Conservation (phyloP, 2,888 invertebrate genomes). For the Eubasilissa splendida region DNA sequence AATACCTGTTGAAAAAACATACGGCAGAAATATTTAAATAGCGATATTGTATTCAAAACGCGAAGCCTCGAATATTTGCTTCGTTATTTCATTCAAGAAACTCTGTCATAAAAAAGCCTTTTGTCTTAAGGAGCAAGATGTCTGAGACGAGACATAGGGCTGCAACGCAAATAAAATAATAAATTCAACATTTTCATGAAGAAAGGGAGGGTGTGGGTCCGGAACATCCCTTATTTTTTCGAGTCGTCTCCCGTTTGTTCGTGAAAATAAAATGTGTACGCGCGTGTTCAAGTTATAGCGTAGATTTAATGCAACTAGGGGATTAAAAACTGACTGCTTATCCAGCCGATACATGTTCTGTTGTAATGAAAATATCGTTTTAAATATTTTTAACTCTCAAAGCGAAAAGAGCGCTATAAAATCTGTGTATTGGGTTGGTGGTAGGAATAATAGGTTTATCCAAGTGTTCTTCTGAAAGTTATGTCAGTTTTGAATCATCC, state of each 20-base stretch:
- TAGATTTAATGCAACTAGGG: too few species aligned
- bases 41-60: conserved; percentile 36
- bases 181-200: conserved; percentile 30
- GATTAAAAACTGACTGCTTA: too few species aligned
- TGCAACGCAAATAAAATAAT: conserved; percentile 40
- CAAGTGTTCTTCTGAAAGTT: too few species aligned
- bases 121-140: conserved; percentile 31
- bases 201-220: background rate
- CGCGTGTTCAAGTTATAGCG: background rate
- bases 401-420: too few species aligned
- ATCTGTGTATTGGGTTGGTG: too few species aligned
- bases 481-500: too few species aligned
- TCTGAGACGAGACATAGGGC: conserved; percentile 22
- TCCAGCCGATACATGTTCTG: too few species aligned
- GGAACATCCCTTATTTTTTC: conserved; percentile 1
- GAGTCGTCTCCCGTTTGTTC: conserved; percentile 22
- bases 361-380: too few species aligned
- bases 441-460: too few species aligned
- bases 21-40: conserved; percentile 14
- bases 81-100: conserved; percentile 33
- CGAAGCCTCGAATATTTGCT: conserved; percentile 14
- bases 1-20: too few species aligned
- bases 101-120: conserved; percentile 20
- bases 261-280: conserved; percentile 15
- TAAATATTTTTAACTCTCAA: too few species aligned